Evolutionary conservation across 1,140 invertebrate genomes (phyloP).

Genomic region (Philotrypesis tridentata): DNA sequence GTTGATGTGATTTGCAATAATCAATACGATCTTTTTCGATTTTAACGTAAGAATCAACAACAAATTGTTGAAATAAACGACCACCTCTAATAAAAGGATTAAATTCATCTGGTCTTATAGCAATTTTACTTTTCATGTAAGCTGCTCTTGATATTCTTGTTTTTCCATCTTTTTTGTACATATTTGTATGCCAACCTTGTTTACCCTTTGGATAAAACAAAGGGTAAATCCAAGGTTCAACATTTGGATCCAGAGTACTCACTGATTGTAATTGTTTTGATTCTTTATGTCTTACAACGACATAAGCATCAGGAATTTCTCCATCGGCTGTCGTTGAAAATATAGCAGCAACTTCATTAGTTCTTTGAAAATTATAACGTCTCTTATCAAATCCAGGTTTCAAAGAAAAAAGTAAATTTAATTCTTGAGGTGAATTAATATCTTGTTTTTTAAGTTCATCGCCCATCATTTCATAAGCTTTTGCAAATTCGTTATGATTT

Average conservation of each 20-base stretch:
- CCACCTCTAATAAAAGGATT: background rate
- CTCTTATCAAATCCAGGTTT: too few relatives aligned
- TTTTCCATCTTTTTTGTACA: slow-evolving; percentile 27
- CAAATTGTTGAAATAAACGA: slow-evolving; percentile 28
- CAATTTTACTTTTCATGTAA: slow-evolving; percentile 18
- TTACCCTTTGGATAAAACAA: slow-evolving; percentile 41
- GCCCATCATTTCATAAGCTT: slow-evolving; percentile 19
- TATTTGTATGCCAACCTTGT: slow-evolving; percentile 46
- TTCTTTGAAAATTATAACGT: too few relatives aligned
- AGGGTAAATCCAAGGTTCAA: too few relatives aligned
- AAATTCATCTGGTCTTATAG: slow-evolving; percentile 22
- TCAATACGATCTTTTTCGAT: too few relatives aligned
- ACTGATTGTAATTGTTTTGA: too few relatives aligned
- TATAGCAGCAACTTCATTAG: too few relatives aligned
- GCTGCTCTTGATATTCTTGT: slow-evolving; percentile 30
- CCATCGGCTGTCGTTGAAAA: too few relatives aligned
- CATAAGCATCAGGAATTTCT: too few relatives aligned
- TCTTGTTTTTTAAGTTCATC: background rate
- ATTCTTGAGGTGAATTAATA: background rate
- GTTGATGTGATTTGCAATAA: too few relatives aligned
- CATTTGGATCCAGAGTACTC: too few relatives aligned
- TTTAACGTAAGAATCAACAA: slow-evolving; percentile 17
- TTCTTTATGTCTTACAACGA: too few relatives aligned
- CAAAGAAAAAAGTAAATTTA: too few relatives aligned
- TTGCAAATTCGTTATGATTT: slow-evolving; percentile 26